Conservation (phyloP, 2,888 invertebrate species). For the Rhimphoctona megacephalus region DNA sequence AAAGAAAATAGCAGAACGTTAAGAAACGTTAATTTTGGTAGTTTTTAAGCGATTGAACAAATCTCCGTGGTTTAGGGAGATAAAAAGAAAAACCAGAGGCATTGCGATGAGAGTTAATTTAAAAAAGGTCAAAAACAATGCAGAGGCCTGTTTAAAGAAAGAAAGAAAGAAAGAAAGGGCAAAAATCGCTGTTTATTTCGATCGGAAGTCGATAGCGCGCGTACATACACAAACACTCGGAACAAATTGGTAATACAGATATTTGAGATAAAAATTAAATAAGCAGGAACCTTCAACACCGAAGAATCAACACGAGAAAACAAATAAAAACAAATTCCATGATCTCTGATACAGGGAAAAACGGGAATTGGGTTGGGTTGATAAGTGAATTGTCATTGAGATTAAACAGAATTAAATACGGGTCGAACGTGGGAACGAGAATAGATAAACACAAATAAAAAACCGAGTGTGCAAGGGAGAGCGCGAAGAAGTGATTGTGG, state of each 20-base stretch:
- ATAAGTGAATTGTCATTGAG: constrained; percentile 30
- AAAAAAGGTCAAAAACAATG: too few species aligned
- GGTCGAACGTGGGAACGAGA: constrained; percentile 48
- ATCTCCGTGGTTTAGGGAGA: constrained; percentile 43
- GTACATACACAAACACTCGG: constrained; percentile 42
- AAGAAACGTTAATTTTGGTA: constrained; percentile 42
- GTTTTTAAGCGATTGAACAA: constrained; percentile 36
- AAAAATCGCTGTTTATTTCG: constrained; percentile 30
- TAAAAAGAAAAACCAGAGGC: not conserved
- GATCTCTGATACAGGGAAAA: constrained; percentile 21
- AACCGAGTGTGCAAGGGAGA: constrained; percentile 30
- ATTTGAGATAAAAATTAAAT: constrained; percentile 1
- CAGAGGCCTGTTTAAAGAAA: not conserved
- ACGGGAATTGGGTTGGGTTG: constrained; percentile 30
- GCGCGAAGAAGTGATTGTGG: constrained; percentile 50
- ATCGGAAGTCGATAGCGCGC: constrained; percentile 33
- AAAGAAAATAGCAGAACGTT: constrained; percentile 29
- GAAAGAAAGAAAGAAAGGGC: constrained; percentile 25
- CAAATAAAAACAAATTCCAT: constrained; percentile 33
- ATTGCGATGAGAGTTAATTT: too few species aligned
- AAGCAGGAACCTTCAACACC: constrained; percentile 43
- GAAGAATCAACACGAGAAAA: constrained; percentile 38
- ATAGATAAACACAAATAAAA: constrained; percentile 42
- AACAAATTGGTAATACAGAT: constrained; percentile 58
- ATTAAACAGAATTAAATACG: constrained; percentile 47